Evolutionary conservation across 2,113 vertebrate genomes (phyloP), one percentile per base, ranked within the genome.

Genomic region (Peromyscus californicus): DNA sequence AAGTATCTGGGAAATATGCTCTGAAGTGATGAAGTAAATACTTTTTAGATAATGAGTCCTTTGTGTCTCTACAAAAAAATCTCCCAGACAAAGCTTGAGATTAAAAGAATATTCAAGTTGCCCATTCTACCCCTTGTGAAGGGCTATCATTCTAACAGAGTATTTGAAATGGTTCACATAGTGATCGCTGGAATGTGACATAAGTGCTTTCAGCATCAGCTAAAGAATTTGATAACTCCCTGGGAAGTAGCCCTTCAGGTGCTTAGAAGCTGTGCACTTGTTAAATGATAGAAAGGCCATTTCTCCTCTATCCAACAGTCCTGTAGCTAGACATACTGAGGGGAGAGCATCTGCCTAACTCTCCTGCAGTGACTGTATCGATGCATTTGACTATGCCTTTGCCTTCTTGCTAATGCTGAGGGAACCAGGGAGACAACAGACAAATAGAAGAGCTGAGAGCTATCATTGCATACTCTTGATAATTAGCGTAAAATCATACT

Each of bases 1-100:
- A 89, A 96, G 90, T 83, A 65, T 75, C 39, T 93, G 89, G 48
- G 89, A 97, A 96, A 90, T 83, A 96, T 45, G 19, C 24, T 90
- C 57, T 90, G 51, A 95, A 97, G 94, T 79, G 61, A 91, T 75
- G 54, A 96, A 96, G 91, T 96, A 97, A 97, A 97, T 89, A 97
- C 21, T 79, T 93, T 95, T 91, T 80, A 95, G 86, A 83, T 89
- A 91, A 95, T 95, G 22, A 76, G 31, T 91, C 33, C 83, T 79
- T 67, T 95, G n/a, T 89, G 59, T 85, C 83, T 93, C 92, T 84
- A 70, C 78, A 94, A 91, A 96, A 96, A 97, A 96, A 59, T 90
- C 75, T 86, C 79, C 59, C 67, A 97, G 89, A 96, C 79, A 74
- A 90, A 51, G 54, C 67, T 78, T 91, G 63, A 98, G 95, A 96